These are phyloP conservation scores for Meteorus cinctellus DNA, from an alignment of 2,888 invertebrate genomes.

Conservation along the genomic window DNA sequence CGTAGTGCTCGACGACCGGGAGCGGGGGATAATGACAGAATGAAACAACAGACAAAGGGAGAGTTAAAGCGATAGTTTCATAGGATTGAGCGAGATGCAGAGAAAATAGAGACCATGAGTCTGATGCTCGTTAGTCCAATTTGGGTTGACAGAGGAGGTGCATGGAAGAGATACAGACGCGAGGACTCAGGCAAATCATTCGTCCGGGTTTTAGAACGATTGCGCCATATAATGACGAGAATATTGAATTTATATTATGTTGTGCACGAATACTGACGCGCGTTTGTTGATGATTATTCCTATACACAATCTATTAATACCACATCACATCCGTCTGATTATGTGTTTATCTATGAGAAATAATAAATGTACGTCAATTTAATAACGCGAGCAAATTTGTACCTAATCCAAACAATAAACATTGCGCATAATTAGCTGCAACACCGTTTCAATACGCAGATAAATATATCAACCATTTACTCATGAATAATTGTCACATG, in stretches of 20 bases:
- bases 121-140: slow-evolving; percentile 19
- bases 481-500: too few relatives aligned
- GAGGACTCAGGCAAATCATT: neutral
- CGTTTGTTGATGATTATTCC: too few relatives aligned
- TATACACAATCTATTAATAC: too few relatives aligned
- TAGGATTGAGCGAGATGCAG: neutral
- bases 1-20: neutral
- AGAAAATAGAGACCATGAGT: neutral
- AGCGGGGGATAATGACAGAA: neutral
- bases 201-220: neutral
- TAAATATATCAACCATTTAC: too few relatives aligned
- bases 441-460: too few relatives aligned
- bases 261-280: too few relatives aligned
- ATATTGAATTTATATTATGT: too few relatives aligned
- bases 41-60: slow-evolving; percentile 6
- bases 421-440: too few relatives aligned
- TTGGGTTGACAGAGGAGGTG: neutral
- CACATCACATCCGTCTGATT: neutral
- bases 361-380: neutral
- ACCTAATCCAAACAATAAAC: too few relatives aligned
- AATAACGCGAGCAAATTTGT: too few relatives aligned
- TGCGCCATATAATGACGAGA: neutral
- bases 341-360: neutral
- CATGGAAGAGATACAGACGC: neutral
- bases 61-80: neutral